phyloP scores from a whole-genome alignment of 2,797 vertebrate species.

The Coluber constrictor region DNA sequence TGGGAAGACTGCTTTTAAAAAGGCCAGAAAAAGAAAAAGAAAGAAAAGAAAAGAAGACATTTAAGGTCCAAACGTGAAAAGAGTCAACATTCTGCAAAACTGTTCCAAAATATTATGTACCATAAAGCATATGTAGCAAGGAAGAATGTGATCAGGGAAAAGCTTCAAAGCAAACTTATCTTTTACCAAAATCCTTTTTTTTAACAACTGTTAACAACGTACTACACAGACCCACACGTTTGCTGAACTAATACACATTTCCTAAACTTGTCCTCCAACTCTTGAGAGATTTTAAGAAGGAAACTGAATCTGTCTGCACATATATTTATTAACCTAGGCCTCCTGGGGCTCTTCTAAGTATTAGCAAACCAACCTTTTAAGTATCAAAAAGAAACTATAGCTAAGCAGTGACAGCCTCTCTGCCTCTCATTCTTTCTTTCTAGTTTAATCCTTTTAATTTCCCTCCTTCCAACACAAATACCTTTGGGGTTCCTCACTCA shows the following conservation, averaged over 20 bases:
- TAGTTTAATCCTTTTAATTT: slow-evolving; percentile 47
- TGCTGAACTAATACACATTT: slow-evolving; percentile 35
- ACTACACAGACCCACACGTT: neutral
- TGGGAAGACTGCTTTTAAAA: neutral
- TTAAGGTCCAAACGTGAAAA: slow-evolving; percentile 16
- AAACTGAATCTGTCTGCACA: slow-evolving; percentile 55
- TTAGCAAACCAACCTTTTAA: slow-evolving; percentile 56
- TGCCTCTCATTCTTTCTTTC: neutral
- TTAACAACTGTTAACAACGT: slow-evolving; percentile 9
- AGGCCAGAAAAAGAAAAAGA: too few relatives aligned
- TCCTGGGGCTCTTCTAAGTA: slow-evolving; percentile 60
- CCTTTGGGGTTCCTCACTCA: slow-evolving; percentile 18
- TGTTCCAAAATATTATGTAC: slow-evolving; percentile 22
- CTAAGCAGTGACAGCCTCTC: slow-evolving; percentile 48
- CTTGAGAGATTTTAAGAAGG: slow-evolving; percentile 37
- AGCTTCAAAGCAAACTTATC: slow-evolving; percentile 27
- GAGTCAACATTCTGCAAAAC: slow-evolving; percentile 37
- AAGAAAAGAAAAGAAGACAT: slow-evolving; percentile 29
- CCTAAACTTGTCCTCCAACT: slow-evolving; percentile 40
- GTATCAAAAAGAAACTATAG: slow-evolving; percentile 50
- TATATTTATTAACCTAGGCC: slow-evolving; percentile 52
- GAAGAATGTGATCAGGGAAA: neutral
- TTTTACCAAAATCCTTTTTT: slow-evolving; percentile 23
- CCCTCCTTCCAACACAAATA: neutral
- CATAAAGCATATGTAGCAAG: neutral